phyloP scores from a whole-genome alignment of 2,888 invertebrate genomes.

The Euspilapteryx auroguttella region DNA sequence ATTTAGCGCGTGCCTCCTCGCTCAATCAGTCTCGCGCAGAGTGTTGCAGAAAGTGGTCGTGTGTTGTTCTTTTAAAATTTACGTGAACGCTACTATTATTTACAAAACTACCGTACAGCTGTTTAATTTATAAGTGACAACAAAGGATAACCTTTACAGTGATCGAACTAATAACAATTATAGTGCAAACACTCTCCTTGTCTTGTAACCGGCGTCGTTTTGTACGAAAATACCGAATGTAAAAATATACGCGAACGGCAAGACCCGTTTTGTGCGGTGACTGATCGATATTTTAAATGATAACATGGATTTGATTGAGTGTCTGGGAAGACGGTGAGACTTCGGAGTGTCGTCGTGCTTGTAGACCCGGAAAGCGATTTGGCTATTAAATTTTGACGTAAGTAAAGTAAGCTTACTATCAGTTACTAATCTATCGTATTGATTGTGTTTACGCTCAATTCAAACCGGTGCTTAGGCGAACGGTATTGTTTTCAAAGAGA shows the following conservation, averaged over 20 bases:
- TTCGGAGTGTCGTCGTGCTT: slow-evolving; percentile 8
- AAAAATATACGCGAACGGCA: slow-evolving; percentile 52
- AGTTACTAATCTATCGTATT: too few relatives aligned
- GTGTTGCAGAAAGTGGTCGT: slow-evolving; percentile 16
- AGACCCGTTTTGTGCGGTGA: slow-evolving; percentile 42
- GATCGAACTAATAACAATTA: slow-evolving; percentile 5
- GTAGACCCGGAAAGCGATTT: too few relatives aligned
- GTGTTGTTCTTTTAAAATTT: slow-evolving; percentile 11
- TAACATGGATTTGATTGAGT: slow-evolving; percentile 57
- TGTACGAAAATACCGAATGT: slow-evolving; percentile 46
- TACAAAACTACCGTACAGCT: slow-evolving; percentile 52
- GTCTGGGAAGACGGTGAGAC: slow-evolving; percentile 38
- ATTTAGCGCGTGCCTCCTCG: slow-evolving; percentile 8
- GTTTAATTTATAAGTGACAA: slow-evolving; percentile 20
- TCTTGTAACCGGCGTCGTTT: slow-evolving; percentile 15
- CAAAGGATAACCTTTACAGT: background rate
- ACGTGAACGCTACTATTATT: slow-evolving; percentile 33
- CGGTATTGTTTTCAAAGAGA: too few relatives aligned
- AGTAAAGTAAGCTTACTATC: too few relatives aligned
- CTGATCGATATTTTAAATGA: slow-evolving; percentile 60
- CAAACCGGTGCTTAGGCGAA: too few relatives aligned
- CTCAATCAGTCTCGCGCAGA: slow-evolving; percentile 37
- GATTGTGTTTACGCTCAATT: too few relatives aligned
- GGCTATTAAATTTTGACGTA: too few relatives aligned
- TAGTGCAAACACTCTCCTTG: slow-evolving; percentile 10